Base-by-base conservation (phyloP, 2,888 invertebrate genomes). In the Steinernema hermaphroditum region DNA sequence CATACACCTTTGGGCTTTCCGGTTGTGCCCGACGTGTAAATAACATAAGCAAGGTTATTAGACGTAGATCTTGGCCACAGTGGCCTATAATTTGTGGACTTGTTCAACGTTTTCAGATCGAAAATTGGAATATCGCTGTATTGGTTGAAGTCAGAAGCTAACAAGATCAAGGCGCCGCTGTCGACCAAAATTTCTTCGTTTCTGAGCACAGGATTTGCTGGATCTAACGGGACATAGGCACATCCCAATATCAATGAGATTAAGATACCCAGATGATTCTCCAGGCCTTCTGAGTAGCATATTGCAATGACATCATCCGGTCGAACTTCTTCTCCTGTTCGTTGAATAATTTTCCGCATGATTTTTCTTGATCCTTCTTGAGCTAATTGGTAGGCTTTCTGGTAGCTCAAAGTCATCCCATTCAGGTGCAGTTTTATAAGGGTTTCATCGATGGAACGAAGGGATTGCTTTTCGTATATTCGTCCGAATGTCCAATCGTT, bases 21-120 rank as follows among this genome's bases (percentile, higher is more conserved):
- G 9, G 84, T 84, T 8, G 79, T 78, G 12, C 84, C 84, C 27
- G 83, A 83, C 1, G 84, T 85, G 43, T 77, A 80, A 0, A 84
- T 84, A 9, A 79, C 71, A 50, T 84, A 84, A 0, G 71, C 41
- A 4, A 79, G 41, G 69, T 79, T 69, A 4, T 68, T 46, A 4
- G 76, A 54, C 2, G 54, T 27, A 8, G 6, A 24, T 12, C 54
- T 14, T 2, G 2, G 22, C 24, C 27, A 27, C n/a, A 22, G 12
- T 12, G 37, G 37, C 12, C 37, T n/a, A n/a, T n/a, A n/a, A n/a
- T n/a, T 37, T 37, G 37, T 37, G 37, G 4, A 4, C 37, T 46
- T 16, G 6, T 46, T 16, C 16, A 46, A 46, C 16, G 4, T 6
- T 46, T 37, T 46, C n/a, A 46, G 4, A 6, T 46, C n/a, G 9